These are phyloP conservation scores for Phaedon cochleariae DNA, from an alignment of 2,888 invertebrate genomes.

Conservation along the genomic window DNA sequence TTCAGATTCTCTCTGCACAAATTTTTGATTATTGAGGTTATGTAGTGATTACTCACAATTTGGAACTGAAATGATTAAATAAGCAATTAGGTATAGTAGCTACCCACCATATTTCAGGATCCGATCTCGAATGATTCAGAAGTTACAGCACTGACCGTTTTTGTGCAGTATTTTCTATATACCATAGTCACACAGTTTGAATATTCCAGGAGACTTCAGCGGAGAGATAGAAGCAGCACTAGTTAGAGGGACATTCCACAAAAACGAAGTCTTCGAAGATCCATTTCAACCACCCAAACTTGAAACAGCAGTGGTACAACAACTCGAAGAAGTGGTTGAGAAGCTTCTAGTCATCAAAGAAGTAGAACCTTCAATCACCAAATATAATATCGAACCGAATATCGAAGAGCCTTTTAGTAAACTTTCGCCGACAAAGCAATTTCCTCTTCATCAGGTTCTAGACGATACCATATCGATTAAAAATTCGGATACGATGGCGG, in stretches of 20 bases:
- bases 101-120: too few relatives aligned
- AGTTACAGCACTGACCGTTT: too few relatives aligned
- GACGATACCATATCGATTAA: slow-evolving; percentile 45
- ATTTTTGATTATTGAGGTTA: too few relatives aligned
- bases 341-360: slow-evolving; percentile 55
- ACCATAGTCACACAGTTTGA: too few relatives aligned
- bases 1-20: too few relatives aligned
- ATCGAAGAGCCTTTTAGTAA: slow-evolving; percentile 55
- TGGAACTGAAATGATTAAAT: too few relatives aligned
- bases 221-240: slow-evolving; percentile 69
- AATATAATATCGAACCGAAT: slow-evolving; percentile 58
- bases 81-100: too few relatives aligned
- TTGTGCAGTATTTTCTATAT: too few relatives aligned
- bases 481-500: slow-evolving; percentile 26
- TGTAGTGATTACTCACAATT: too few relatives aligned
- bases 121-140: too few relatives aligned
- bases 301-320: slow-evolving; percentile 51
- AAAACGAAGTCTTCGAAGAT: slow-evolving; percentile 30
- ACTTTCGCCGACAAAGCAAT: slow-evolving; percentile 38
- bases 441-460: slow-evolving; percentile 35
- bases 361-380: slow-evolving; percentile 54
- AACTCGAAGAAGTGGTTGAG: slow-evolving; percentile 57
- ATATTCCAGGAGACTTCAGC: slow-evolving; percentile 65
- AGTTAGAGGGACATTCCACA: too few relatives aligned
- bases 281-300: slow-evolving; percentile 38